Base-by-base conservation (phyloP, 2,113 vertebrate genomes). In the Zapus hudsonius region DNA sequence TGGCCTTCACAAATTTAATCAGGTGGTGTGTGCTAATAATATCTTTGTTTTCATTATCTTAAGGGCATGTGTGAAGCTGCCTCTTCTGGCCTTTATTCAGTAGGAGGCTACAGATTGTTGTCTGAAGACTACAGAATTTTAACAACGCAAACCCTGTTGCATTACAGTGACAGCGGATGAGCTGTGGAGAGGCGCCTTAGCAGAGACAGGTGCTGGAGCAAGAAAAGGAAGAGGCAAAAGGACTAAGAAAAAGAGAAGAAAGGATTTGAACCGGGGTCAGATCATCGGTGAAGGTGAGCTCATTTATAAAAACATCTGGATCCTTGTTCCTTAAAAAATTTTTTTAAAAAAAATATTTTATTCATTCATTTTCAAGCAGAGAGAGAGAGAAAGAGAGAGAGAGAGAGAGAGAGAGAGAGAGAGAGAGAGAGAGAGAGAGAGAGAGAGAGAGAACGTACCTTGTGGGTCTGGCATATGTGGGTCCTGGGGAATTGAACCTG, bases 221-320 rank as follows among this genome's bases (percentile, higher is more conserved):
- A 98, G 96, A 93, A 99, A 99, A 95, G 99, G 98, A 90, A 96
- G 99, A 98, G 99, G 99, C 73, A 99, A 99, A 94, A 98, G 99
- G 95, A 97, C 97, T 82, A 99, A 99, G 96, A 99, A 97, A 47
- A 99, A 97, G 96, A 97, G 93, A 98, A 99, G 36, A 38, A 97
- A 95, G 75, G 95, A 97, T 88, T 69, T 97, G 97, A 98, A 99
- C 94, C 97, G 96, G 96, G 99, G 99, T 93, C 99, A 99, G 97
- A 85, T 64, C 38, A 96, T 99, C 3, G 99, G 99, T 80, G 99
- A 99, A 98, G 99, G 99, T 99, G 98, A 95, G 9, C 10, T 66
- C 36, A 55, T 3, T 90, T 92, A 85, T 47, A 40, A 67, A 84
- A 44, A 66, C 15, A 69, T 22, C 23, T 57, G 17, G 67, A 57